Conservation (phyloP, 2,888 invertebrate species). For the Lottia gigantea region DNA sequence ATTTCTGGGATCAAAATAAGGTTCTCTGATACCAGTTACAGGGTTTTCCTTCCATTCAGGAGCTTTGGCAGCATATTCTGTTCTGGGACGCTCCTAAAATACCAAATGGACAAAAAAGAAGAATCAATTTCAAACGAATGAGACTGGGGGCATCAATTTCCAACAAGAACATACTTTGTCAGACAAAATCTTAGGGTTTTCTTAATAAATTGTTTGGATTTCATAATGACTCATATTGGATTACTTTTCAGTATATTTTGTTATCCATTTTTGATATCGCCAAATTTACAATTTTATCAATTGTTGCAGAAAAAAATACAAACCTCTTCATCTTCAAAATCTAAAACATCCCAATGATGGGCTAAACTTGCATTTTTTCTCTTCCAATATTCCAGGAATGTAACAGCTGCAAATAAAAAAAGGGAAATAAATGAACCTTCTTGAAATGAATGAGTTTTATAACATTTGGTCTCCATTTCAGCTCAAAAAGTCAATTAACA, state of each 20-base stretch:
- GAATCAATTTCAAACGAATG: no score
- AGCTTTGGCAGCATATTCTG: constrained; percentile 72
- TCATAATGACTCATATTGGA: no score
- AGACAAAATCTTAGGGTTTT: no score
- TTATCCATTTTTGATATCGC: no score
- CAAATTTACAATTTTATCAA: not conserved
- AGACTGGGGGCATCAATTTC: no score
- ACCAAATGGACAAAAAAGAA: not conserved
- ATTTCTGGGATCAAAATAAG: constrained; percentile 70
- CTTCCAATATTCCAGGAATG: constrained; percentile 74
- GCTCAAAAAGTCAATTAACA: no score
- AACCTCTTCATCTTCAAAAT: constrained; percentile 72
- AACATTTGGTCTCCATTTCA: no score
- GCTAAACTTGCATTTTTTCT: constrained; percentile 72
- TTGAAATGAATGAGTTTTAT: no score
- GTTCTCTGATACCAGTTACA: constrained; percentile 72
- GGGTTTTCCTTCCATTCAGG: constrained; percentile 72
- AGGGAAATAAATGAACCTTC: no score
- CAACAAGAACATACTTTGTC: no score
- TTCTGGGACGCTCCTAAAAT: constrained; percentile 71
- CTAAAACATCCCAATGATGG: constrained; percentile 73
- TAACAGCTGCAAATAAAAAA: constrained; percentile 69
- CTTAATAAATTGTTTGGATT: no score
- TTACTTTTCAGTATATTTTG: no score
- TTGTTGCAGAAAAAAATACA: not conserved